Evolutionary conservation across 2,888 invertebrate genomes (phyloP), one percentile per base, ranked within the genome.

Genomic region (Achlya flavicornis): DNA sequence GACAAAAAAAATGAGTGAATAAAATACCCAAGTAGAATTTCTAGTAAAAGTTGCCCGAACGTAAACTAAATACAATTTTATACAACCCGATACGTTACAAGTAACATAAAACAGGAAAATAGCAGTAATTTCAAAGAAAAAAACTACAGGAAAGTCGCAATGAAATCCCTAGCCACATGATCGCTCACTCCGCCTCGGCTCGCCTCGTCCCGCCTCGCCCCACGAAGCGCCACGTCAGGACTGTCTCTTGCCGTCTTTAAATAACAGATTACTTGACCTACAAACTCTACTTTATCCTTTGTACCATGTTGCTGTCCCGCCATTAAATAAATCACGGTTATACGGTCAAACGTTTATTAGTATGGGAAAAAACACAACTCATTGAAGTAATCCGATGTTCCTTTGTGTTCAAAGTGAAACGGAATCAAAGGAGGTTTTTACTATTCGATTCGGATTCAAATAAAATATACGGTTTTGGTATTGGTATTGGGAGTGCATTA

Each of bases 261-360:
- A 66, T 73, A 70, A 73, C 70, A 62, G 71, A 73, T 71, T 67
- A 69, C 69, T 71, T 66, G 38, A 61, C 61, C 64, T 65, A 61
- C 33, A 48, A 67, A 62, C 66, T 68, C 53, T 53, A 53, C 19
- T 53, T 53, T 53, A 53, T 53, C 53, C 53, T 53, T 53, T 53
- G 48, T 48, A 48, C 48, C 48, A 6, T 48, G 53, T 53, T 53
- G n/a, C 16, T 53, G 53, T 53, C 53, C 53, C 16, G 53, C 19
- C 53, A 53, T 53, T 53, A 53, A 53, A 53, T 53, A 53, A 53
- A 53, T 53, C 53, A 53, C 53, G 19, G 53, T 19, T 53, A 19
- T 53, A 53, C 53, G 53, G 53, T 53, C 53, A 53, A 53, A 53
- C 53, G 53, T 19, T 53, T 53, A 53, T 53, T 53, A 53, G 53